Base-by-base conservation (phyloP, 2,113 vertebrate genomes). In the Phyllopteryx taeniolatus region DNA sequence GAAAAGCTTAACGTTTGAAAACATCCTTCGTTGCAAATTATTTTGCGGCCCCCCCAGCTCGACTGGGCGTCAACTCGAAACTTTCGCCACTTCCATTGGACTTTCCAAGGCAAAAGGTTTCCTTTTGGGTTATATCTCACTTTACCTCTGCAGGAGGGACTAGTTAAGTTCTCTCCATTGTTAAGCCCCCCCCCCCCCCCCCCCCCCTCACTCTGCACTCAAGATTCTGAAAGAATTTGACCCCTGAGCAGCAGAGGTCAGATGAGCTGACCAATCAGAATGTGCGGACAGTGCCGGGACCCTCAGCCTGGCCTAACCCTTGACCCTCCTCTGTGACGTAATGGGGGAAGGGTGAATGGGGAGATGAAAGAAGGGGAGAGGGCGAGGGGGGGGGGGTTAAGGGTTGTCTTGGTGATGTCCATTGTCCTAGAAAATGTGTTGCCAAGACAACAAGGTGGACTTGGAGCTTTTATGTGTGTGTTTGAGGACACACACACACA, bases 181-280 rank as follows among this genome's bases (percentile, higher is more conserved):
- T 90, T 83, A 78, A 83, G 83, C 82, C 80, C 90, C 90, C 87
- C 84, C 88, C 88, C 81, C 84, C 79, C 73, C 86, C 1, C 5
- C 20, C 2, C 53, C 13, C 46, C 10, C 87, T 90, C 89, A 90
- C 90, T 92, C 88, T 71, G 74, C 84, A 86, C 90, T 91, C 89
- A 92, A 92, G 91, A 91, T 91, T 91, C 84, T 91, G 83, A 92
- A 93, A 92, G 92, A 93, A 93, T 94, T 93, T 92, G 92, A 93
- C 92, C 93, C 85, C 73, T 72, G 78, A 88, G 89, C 69, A 59
- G 83, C 77, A 89, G 77, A 92, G 93, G 92, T 93, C 86, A 92
- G 84, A 90, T 87, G 85, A 92, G 85, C 88, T 89, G 91, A 91
- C 92, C 93, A 94, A 93, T 94, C 90, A 91, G 86, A 91, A 85